Evolutionary conservation across 2,888 invertebrate species (phyloP), one percentile per base, ranked within the genome.

Genomic region (Tetheella fluctuosa): DNA sequence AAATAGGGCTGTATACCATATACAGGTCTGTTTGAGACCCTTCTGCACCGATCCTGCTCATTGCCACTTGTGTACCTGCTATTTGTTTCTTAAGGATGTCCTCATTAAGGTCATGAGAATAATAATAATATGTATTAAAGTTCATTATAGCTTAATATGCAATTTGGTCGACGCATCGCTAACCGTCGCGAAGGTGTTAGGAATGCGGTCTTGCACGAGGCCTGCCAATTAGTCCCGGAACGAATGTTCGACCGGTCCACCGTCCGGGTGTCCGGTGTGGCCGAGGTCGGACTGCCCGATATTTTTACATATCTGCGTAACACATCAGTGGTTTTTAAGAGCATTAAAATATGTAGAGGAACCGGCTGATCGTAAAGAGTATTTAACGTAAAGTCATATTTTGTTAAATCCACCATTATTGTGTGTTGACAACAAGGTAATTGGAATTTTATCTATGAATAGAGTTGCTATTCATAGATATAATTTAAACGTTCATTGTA

Each of bases 141-240:
- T 30, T 20, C n/a, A 48, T 48, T 48, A 48, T 34, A 7, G 48
- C 10, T n/a, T 20, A 48, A 48, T 48, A 48, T 20, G 48, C 48
- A 48, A 20, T 48, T 20, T 20, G 17, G 48, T 10, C 20, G 48
- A 20, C 17, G 48, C 48, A 48, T 48, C 48, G 48, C 10, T 28
- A 34, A 30, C 34, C 34, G 37, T 55, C 34, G 55, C 55, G 15
- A 37, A 34, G 55, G 55, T 55, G 55, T 55, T 34, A 34, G 55
- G 55, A 34, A 55, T 34, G 55, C 34, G 23, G 13, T 37, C 55
- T 20, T 48, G 48, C n/a, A 20, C 48, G 48, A 79, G 75, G 71
- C 68, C 64, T 71, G 80, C 80, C 85, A 88, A 88, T 88, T 86
- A 87, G 83, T 67, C 42, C 69, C 71, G 69, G 73, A 76, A 79